phyloP scores from a whole-genome alignment of 2,113 vertebrate species.

The Ivindomyrus marchei region DNA sequence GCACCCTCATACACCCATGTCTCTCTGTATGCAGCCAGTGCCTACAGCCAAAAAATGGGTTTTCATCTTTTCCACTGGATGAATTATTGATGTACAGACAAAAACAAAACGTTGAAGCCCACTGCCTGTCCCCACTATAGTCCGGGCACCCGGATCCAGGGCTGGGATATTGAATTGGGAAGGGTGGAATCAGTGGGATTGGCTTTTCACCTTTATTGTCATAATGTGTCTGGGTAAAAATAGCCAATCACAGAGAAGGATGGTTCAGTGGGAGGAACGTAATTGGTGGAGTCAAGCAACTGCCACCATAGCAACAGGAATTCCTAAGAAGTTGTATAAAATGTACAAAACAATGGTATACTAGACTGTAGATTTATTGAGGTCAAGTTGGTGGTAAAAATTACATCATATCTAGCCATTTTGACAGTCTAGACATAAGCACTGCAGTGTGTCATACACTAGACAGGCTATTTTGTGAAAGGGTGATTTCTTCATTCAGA shows the following conservation, averaged over 20 bases:
- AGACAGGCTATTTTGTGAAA: neutral
- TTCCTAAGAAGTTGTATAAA: conserved; percentile 8
- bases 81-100: conserved; percentile 26
- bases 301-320: conserved; percentile 21
- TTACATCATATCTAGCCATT: conserved; percentile 3
- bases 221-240: neutral
- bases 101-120: conserved; percentile 13
- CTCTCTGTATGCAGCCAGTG: neutral
- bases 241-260: conserved; percentile 12
- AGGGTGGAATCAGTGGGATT: neutral
- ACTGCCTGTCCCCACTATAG: conserved; percentile 16
- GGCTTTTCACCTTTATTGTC: conserved; percentile 7
- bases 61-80: conserved; percentile 14
- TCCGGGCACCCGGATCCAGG: conserved; percentile 4
- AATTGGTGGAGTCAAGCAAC: conserved; percentile 16
- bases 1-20: neutral
- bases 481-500: neutral
- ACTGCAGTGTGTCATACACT: neutral
- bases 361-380: neutral
- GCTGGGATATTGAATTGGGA: neutral
- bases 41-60: conserved; percentile 14
- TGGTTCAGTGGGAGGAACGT: neutral
- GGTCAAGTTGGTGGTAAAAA: conserved; percentile 14
- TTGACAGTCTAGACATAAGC: neutral
- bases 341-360: neutral